phyloP scores from a whole-genome alignment of 2,797 vertebrate species.

The Cossypha dichroa region DNA sequence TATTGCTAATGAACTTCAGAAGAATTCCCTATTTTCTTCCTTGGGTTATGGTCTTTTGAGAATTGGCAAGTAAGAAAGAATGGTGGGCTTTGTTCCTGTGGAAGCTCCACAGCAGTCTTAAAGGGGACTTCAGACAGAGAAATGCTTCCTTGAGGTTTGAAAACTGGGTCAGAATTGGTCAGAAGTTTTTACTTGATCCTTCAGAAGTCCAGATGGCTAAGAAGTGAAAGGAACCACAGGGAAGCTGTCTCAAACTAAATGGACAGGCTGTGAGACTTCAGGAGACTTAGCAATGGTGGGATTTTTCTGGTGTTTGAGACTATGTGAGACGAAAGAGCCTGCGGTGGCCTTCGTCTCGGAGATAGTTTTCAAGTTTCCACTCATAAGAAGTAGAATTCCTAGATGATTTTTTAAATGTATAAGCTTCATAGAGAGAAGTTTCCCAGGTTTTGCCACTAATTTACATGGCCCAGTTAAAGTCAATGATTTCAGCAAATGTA shows the following conservation, averaged over 20 bases:
- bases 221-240: not conserved
- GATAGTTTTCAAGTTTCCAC: not conserved
- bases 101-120: not conserved
- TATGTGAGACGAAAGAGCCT: rapidly evolving
- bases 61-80: not conserved
- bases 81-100: not conserved
- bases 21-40: not conserved
- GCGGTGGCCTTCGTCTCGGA: rapidly evolving
- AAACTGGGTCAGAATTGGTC: not conserved
- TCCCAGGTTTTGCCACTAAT: not conserved
- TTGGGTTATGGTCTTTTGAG: not conserved
- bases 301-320: not conserved
- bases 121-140: not conserved
- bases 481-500: not conserved
- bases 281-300: not conserved
- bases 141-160: not conserved
- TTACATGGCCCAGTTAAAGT: not conserved
- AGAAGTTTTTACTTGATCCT: not conserved
- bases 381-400: not conserved
- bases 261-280: not conserved
- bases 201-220: not conserved
- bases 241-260: not conserved
- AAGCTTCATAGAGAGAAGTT: not conserved
- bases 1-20: not conserved
- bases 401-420: not conserved